phyloP scores from a whole-genome alignment of 2,113 vertebrate species.

The Gracilinanus agilis region DNA sequence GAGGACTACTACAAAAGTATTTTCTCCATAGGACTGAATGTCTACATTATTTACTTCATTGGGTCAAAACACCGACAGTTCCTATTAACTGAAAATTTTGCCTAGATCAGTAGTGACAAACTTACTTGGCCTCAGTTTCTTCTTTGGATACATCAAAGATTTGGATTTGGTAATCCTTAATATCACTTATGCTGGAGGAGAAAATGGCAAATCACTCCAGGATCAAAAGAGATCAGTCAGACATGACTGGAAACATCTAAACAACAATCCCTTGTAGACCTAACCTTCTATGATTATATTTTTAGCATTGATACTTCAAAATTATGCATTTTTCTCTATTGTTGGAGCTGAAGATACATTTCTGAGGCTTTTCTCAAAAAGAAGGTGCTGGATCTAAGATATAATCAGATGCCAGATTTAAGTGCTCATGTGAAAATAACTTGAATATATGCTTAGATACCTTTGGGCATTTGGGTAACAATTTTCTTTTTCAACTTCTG shows the following conservation, averaged over 20 bases:
- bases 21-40: neutral
- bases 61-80: neutral
- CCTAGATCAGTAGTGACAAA: neutral
- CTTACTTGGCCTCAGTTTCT: neutral
- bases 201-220: too few relatives aligned
- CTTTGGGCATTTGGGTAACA: slow-evolving; percentile 69
- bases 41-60: neutral
- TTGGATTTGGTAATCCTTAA: neutral
- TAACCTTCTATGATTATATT: neutral
- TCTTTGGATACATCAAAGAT: neutral
- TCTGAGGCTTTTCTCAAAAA: neutral
- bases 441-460: slow-evolving; percentile 59
- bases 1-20: neutral
- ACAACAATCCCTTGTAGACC: neutral
- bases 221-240: too few relatives aligned
- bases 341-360: neutral
- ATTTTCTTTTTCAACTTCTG: slow-evolving; percentile 77
- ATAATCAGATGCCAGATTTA: slow-evolving; percentile 54
- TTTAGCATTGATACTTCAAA: neutral
- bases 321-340: neutral
- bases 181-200: neutral
- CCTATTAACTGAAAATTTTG: neutral
- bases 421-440: slow-evolving; percentile 62
- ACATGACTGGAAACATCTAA: too few relatives aligned
- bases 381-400: slow-evolving; percentile 25